Base-by-base conservation (phyloP, 2,113 vertebrate genomes). In the Psilopsiagon aurifrons region DNA sequence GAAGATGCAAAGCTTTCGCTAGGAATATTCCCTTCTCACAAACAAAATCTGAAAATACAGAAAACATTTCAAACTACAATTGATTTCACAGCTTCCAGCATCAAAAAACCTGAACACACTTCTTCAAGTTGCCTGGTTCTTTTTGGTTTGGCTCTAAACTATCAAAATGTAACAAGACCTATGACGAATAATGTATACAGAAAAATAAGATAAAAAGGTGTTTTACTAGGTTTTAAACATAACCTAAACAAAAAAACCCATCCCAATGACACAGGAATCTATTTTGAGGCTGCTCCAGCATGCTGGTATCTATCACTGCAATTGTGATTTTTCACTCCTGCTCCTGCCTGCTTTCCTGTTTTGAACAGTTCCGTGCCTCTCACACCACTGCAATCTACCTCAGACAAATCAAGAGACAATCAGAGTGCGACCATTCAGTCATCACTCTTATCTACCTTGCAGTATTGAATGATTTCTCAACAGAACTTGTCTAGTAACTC, bases 21-120 rank as follows among this genome's bases (percentile, higher is more conserved):
- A 90, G 80, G 24, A 93, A 74, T 37, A 74, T 31, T 88, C 76
- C 28, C 31, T 75, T 83, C 31, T 68, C 43, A 29, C 33, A 75
- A 90, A 76, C 6, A 86, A 94, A 88, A 95, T 39, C 13, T 63
- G 25, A 83, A 87, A 90, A 93, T 27, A 86, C 37, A 59, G 54
- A 80, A 86, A 88, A 88, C 17, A 68, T 68, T 92, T 93, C 46
- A 83, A 96, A 95, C 27, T 9, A 5, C 17, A 92, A 75, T 70
- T 94, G 90, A 83, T 86, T 90, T 93, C 78, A 92, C 24, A 69
- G 52, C 43, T 94, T 81, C 51, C 55, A 92, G 55, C 60, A 95
- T 83, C 31, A 83, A 84, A 94, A 86, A 63, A 9, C 35, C 14
- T 20, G 5, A 86, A 63, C 2, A 17, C 25, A 11, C 22, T 88